Conservation (phyloP, 2,113 vertebrate species). For the Dipodomys ordii region DNA sequence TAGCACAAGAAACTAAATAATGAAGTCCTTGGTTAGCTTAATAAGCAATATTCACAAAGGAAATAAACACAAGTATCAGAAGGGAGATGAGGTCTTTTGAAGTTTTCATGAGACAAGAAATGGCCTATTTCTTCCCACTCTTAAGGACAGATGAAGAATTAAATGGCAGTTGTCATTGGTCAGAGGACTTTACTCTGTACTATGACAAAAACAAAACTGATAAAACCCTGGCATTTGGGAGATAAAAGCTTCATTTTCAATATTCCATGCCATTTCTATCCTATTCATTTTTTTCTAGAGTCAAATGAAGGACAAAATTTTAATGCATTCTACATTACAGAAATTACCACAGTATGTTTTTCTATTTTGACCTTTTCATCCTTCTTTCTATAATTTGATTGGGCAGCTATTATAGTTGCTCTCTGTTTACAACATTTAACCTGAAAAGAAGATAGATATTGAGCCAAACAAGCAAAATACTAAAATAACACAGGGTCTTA, state of each 20-base stretch:
- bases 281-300: slow-evolving; percentile 43
- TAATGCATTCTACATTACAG: slow-evolving; percentile 75
- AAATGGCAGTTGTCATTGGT: not conserved
- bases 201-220: slow-evolving; percentile 20
- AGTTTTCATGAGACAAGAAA: not conserved
- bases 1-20: slow-evolving; percentile 8
- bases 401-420: slow-evolving; percentile 71
- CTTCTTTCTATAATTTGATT: slow-evolving; percentile 80
- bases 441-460: slow-evolving; percentile 73
- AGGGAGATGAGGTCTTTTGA: not conserved
- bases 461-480: slow-evolving; percentile 78
- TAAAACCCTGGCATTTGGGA: slow-evolving; percentile 5
- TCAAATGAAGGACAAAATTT: slow-evolving; percentile 72
- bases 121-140: not conserved
- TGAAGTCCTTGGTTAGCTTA: not conserved
- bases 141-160: not conserved
- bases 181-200: slow-evolving; percentile 7
- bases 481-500: slow-evolving; percentile 80
- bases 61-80: not conserved
- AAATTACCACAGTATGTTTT: slow-evolving; percentile 77
- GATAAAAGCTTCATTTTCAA: slow-evolving; percentile 52
- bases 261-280: slow-evolving; percentile 49
- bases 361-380: slow-evolving; percentile 81
- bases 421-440: slow-evolving; percentile 81
- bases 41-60: not conserved